Conservation (phyloP, 2,113 vertebrate genomes). For the Ahaetulla prasina region DNA sequence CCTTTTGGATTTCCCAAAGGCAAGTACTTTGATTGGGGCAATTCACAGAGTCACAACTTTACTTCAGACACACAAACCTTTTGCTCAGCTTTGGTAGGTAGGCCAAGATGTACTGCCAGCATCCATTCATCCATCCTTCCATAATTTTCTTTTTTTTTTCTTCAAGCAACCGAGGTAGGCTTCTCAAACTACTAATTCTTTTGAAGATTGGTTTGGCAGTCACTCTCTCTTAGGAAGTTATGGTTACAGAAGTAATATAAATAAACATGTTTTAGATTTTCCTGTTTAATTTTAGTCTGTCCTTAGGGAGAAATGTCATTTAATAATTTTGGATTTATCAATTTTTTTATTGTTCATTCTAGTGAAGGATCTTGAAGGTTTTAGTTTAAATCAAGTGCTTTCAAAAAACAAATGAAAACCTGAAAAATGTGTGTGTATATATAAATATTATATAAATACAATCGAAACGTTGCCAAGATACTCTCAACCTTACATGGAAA, state of each 20-base stretch:
- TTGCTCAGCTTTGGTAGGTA: background rate
- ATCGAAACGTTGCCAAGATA: no score
- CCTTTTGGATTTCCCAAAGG: background rate
- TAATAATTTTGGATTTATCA: background rate
- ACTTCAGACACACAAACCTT: background rate
- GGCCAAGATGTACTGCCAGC: background rate
- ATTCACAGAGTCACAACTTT: conserved; percentile 1
- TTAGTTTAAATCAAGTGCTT: background rate
- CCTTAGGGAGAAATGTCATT: background rate
- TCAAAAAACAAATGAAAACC: background rate
- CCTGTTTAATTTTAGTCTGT: background rate
- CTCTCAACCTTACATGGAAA: no score
- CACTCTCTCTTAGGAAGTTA: background rate
- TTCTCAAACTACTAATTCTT: background rate
- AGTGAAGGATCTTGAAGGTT: background rate
- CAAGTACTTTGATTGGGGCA: background rate
- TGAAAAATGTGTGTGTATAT: background rate
- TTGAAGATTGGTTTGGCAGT: background rate
- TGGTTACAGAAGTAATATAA: background rate
- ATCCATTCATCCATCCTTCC: background rate
- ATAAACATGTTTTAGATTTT: background rate
- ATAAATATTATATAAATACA: background rate
- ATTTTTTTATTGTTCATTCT: background rate
- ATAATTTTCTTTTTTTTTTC: background rate
- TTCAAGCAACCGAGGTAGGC: background rate